Evolutionary conservation across 2,888 invertebrate species (phyloP).

Genomic region (Ophion obscuratus): DNA sequence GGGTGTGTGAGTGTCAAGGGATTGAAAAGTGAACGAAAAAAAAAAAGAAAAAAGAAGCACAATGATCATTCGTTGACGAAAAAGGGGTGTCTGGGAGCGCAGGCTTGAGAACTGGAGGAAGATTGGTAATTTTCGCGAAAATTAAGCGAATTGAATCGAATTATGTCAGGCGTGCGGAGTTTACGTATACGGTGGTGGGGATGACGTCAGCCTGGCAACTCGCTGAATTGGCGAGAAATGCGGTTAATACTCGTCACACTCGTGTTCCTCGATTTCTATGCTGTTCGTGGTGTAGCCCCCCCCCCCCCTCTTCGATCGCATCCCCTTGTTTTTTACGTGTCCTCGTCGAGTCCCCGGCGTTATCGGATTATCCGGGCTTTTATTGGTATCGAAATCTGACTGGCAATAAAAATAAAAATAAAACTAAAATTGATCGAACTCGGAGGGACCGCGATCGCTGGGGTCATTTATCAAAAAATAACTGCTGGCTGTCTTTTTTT

Average conservation of each 20-base stretch:
- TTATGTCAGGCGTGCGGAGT: constrained; percentile 77
- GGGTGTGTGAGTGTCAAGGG: not conserved
- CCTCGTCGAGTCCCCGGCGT: not conserved
- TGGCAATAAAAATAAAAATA: not conserved
- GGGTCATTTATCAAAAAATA: not conserved
- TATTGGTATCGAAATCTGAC: not conserved
- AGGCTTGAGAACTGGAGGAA: constrained; percentile 70
- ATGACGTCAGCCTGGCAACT: constrained; percentile 81
- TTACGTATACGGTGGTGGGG: constrained; percentile 60
- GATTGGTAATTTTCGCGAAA: constrained; percentile 82
- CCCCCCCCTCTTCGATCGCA: not conserved
- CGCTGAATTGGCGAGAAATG: constrained; percentile 82
- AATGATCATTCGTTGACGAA: constrained; percentile 13
- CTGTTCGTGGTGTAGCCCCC: constrained; percentile 5
- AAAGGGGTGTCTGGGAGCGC: not conserved
- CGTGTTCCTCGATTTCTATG: constrained; percentile 57
- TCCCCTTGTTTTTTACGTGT: constrained; percentile 1
- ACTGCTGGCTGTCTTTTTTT: not conserved
- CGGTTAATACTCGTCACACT: constrained; percentile 68
- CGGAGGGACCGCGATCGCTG: not conserved
- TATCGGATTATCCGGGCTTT: not conserved
- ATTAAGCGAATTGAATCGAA: constrained; percentile 82
- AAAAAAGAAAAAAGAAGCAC: constrained; percentile 20
- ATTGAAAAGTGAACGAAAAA: not conserved
- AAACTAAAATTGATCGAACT: not conserved